Percentiles rank a stretch among this genome's conserved stretches.
phyloP scores from a whole-genome alignment of 2,888 invertebrate species.

The Miltochrista miniata region DNA sequence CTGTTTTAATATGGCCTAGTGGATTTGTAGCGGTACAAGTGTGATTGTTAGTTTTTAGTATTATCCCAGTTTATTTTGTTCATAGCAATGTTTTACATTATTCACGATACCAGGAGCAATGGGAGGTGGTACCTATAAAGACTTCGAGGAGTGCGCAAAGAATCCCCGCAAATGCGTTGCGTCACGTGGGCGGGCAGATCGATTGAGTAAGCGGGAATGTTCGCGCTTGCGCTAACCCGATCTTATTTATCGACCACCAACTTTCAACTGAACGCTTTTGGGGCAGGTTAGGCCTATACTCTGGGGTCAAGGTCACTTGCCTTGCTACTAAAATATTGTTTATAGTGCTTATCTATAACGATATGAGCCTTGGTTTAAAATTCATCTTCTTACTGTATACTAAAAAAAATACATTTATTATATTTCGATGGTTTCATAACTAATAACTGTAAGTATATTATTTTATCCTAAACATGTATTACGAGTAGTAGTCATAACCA shows the following conservation, averaged over 20 bases:
- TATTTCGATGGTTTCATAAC: no score
- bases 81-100: not conserved
- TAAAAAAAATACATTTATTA: no score
- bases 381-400: not conserved
- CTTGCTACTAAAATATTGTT: conserved; percentile 32
- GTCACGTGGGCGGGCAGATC: conserved; percentile 81
- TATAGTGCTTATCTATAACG: conserved; percentile 4
- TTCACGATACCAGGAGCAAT: conserved; percentile 21
- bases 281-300: conserved; percentile 83
- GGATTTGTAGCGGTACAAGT: no score
- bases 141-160: conserved; percentile 64
- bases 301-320: conserved; percentile 81
- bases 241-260: conserved; percentile 75
- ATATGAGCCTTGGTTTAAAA: not conserved
- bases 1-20: no score
- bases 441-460: no score
- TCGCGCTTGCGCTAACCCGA: conserved; percentile 74
- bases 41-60: no score
- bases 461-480: no score
- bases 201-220: conserved; percentile 61
- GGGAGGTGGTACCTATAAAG: conserved; percentile 41
- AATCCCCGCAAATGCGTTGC: conserved; percentile 81
- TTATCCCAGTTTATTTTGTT: no score
- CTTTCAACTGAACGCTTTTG: conserved; percentile 77
- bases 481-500: no score